Percentiles rank a stretch among this genome's conserved stretches.
These are phyloP conservation scores for Cremastobaeus sp. DNA, from an alignment of 2,888 invertebrate genomes.

Conservation along the genomic window DNA sequence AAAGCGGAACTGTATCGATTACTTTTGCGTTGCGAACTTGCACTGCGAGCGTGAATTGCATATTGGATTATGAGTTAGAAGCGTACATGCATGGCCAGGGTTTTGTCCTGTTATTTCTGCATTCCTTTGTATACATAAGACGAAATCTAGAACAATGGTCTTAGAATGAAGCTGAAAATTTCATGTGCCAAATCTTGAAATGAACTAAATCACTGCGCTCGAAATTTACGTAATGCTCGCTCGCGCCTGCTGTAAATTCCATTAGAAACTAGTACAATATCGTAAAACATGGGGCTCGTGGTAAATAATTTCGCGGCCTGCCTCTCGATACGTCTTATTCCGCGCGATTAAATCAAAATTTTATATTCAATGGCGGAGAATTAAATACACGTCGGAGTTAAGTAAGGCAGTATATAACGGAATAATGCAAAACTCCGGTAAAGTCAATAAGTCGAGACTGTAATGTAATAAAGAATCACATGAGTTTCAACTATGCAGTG, in stretches of 20 bases:
- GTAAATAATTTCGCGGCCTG: slow-evolving; percentile 32
- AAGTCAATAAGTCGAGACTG: slow-evolving; percentile 50
- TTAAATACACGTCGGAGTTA: slow-evolving; percentile 48
- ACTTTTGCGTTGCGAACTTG: slow-evolving; percentile 31
- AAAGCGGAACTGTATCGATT: slow-evolving; percentile 30
- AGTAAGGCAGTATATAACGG: slow-evolving; percentile 41
- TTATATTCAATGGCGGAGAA: slow-evolving; percentile 40
- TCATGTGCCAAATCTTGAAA: slow-evolving; percentile 43
- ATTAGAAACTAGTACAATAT: slow-evolving; percentile 28
- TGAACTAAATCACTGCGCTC: slow-evolving; percentile 20
- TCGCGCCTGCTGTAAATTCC: slow-evolving; percentile 26
- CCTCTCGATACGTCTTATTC: slow-evolving; percentile 29
- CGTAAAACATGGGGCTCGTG: slow-evolving; percentile 17
- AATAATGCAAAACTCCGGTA: slow-evolving; percentile 53
- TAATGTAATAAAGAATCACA: no score
- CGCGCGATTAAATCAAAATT: slow-evolving; percentile 46
- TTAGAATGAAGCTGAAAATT: slow-evolving; percentile 48
- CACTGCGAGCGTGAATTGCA: slow-evolving; percentile 35
- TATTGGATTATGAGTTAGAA: slow-evolving; percentile 52
- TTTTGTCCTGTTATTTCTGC: slow-evolving; percentile 36
- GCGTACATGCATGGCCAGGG: slow-evolving; percentile 10
- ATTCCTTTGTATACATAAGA: slow-evolving; percentile 49
- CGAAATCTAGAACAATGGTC: slow-evolving; percentile 50
- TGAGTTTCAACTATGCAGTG: no score
- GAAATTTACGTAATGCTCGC: slow-evolving; percentile 27